A percentile compares a stretch with the other conserved stretches of the same genome.
phyloP scores from a whole-genome alignment of 2,888 invertebrate species.

The Parascotia fuliginaria region DNA sequence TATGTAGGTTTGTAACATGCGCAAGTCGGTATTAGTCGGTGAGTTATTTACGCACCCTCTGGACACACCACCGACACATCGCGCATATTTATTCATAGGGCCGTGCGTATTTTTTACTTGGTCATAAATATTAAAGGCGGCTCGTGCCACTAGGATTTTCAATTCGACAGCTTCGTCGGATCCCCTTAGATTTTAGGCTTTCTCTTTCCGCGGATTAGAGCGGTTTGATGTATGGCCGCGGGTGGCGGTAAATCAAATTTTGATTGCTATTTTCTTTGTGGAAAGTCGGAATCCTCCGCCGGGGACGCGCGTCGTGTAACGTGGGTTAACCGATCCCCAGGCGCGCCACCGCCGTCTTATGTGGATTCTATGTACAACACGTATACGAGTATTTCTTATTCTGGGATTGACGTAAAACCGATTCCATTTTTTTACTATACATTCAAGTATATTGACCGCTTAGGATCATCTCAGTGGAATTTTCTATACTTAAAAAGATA shows the following conservation, averaged over 20 bases:
- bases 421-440: conserved; percentile 27
- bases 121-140: conserved; percentile 80
- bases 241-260: conserved; percentile 86
- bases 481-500: too few species aligned
- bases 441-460: conserved; percentile 10
- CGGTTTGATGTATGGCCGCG: conserved; percentile 81
- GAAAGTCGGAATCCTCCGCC: conserved; percentile 76
- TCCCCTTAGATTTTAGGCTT: conserved; percentile 81
- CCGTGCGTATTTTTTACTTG: conserved; percentile 69
- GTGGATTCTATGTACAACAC: conserved; percentile 58
- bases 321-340: conserved; percentile 83
- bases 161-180: conserved; percentile 74
- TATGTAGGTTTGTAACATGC: conserved; percentile 14
- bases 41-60: conserved; percentile 39
- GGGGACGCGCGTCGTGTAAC: conserved; percentile 72
- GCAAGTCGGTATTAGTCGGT: conserved; percentile 27
- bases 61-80: conserved; percentile 31
- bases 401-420: conserved; percentile 55
- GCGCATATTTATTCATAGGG: conserved; percentile 74
- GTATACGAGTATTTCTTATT: conserved; percentile 62
- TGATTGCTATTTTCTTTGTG: conserved; percentile 85
- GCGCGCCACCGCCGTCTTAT: conserved; percentile 64
- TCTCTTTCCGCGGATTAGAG: conserved; percentile 80
- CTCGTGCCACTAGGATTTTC: conserved; percentile 76
- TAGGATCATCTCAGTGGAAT: background rate